Conservation (phyloP, 2,797 vertebrate genomes). For the Bovichtus diacanthus region DNA sequence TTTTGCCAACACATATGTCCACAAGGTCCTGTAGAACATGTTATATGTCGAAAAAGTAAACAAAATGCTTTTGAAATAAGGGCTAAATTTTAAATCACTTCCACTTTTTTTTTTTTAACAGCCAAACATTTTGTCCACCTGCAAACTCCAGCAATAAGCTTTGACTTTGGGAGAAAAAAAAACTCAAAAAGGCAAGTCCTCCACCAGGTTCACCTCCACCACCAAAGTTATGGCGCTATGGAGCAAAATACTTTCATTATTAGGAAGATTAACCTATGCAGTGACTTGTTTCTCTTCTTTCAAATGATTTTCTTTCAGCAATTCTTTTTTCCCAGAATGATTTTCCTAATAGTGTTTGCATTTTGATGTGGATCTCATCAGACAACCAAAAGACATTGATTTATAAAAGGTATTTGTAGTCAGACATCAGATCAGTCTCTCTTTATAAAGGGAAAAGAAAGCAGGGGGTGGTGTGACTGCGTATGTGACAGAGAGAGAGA, state of each 20-base stretch:
- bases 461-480: slow-evolving; percentile 40
- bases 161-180: too few species aligned
- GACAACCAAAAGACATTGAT: slow-evolving; percentile 17
- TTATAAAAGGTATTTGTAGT: slow-evolving; percentile 20
- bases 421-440: slow-evolving; percentile 24
- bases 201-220: neutral
- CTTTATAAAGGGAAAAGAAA: slow-evolving; percentile 14
- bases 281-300: slow-evolving; percentile 1
- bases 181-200: too few species aligned
- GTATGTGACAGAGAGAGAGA: slow-evolving; percentile 27
- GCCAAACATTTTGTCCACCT: too few species aligned
- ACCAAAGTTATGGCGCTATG: neutral
- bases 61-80: neutral
- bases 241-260: slow-evolving; percentile 25
- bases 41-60: too few species aligned
- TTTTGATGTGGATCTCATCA: slow-evolving; percentile 5
- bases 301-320: neutral
- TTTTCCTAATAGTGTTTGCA: neutral
- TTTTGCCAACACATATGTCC: neutral
- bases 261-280: slow-evolving; percentile 6
- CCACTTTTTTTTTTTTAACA: too few species aligned
- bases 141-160: too few species aligned
- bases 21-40: neutral
- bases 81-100: too few species aligned
- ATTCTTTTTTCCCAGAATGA: neutral